Conservation (phyloP, 2,888 invertebrate species). For the Tenthredo scrophulariae region DNA sequence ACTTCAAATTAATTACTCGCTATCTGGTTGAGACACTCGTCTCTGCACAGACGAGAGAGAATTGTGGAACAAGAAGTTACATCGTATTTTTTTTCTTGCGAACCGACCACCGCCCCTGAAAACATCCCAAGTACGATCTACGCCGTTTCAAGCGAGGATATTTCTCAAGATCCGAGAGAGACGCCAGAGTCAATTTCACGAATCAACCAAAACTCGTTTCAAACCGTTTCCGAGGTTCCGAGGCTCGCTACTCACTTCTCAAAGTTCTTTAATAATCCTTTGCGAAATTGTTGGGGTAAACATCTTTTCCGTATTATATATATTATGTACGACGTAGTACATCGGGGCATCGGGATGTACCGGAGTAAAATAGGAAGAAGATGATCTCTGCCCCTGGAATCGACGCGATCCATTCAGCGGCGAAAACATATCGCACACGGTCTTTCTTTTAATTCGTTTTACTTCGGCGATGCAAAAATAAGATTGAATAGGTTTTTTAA, state of each 20-base stretch:
- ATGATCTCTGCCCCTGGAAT: not conserved
- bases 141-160: not conserved
- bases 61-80: not conserved
- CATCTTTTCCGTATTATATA: not conserved
- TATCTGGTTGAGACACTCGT: not conserved
- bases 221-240: not conserved
- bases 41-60: not conserved
- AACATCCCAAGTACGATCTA: not conserved
- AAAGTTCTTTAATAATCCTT: conserved; percentile 15
- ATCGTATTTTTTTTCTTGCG: not conserved
- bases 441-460: too few species aligned
- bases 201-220: conserved; percentile 12
- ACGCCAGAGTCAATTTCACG: not conserved
- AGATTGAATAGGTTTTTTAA: not conserved
- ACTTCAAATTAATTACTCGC: conserved; percentile 34
- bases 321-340: not conserved
- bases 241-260: not conserved
- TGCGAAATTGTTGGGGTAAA: not conserved
- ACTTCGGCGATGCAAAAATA: not conserved
- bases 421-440: too few species aligned
- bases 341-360: not conserved
- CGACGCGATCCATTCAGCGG: not conserved
- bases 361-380: not conserved
- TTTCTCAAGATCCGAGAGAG: not conserved
- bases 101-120: not conserved